A percentile compares a stretch with the other conserved stretches of the same genome.
Evolutionary conservation across 2,888 invertebrate genomes (phyloP).

Genomic region (Platycheirus rosarum): DNA sequence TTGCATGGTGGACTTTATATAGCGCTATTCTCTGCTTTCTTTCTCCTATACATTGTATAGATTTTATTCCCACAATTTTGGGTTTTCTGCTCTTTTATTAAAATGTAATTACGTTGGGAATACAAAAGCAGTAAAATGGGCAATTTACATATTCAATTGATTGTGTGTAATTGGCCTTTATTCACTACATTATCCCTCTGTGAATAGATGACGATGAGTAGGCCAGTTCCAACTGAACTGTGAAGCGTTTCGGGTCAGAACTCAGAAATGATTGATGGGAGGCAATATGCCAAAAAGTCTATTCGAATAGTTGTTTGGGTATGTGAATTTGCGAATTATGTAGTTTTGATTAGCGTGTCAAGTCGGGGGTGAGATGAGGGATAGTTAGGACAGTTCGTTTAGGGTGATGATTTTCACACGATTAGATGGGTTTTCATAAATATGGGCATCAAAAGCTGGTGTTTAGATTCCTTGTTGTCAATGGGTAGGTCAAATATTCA

Average conservation of each 20-base stretch:
- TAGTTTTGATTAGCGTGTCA: constrained; percentile 31
- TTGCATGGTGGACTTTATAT: constrained; percentile 12
- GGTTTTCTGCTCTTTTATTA: constrained; percentile 53
- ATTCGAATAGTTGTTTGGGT: constrained; percentile 9
- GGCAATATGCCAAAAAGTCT: constrained; percentile 56
- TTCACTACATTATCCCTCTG: constrained; percentile 11
- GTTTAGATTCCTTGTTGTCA: not conserved
- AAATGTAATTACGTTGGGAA: constrained; percentile 58
- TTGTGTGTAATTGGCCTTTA: constrained; percentile 68
- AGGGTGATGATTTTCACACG: constrained; percentile 48
- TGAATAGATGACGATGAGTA: not conserved
- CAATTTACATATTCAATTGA: constrained; percentile 72
- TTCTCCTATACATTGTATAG: not conserved
- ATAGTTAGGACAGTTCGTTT: constrained; percentile 2
- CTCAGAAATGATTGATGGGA: constrained; percentile 61
- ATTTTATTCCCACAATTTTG: constrained; percentile 16
- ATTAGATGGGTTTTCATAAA: not conserved
- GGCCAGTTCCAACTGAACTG: not conserved
- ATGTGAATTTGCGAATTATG: constrained; percentile 37
- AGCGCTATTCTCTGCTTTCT: constrained; percentile 5
- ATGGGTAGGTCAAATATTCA: too few species aligned
- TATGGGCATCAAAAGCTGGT: not conserved
- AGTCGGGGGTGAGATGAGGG: not conserved
- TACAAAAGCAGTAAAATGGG: constrained; percentile 42
- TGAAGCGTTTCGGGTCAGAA: constrained; percentile 19